Base-by-base conservation (phyloP, 2,113 vertebrate species). In the Microtus richardsoni region DNA sequence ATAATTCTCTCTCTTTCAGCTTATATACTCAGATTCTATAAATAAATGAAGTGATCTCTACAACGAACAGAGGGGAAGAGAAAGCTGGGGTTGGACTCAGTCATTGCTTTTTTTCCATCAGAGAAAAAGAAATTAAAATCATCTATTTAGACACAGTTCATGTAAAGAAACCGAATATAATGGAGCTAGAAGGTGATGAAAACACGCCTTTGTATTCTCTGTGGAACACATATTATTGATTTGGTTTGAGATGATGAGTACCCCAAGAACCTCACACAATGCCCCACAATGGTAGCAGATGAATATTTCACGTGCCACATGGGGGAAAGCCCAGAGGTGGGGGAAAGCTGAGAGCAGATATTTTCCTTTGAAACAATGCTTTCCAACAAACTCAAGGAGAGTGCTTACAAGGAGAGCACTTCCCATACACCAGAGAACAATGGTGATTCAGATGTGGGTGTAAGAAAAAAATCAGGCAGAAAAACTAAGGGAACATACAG, bases 1-100 rank as follows among this genome's bases (percentile, higher is more conserved):
- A 68, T 41, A 52, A 28, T 92, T 95, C 3, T 89, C 52, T 77
- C 19, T 82, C 33, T 39, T 49, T 83, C 84, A 52, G 60, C 54
- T 77, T 89, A 26, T 92, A 28, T 16, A 14, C 17, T 92, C 62
- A 87, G 73, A 92, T 68, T 52, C 66, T 22, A 96, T 30, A 95
- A 89, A 92, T 78, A 30, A 89, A 75, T 47, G 10, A 88, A 86
- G 26, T 17, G 5, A 22, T 62, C 36, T 66, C 44, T 44, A 47
- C 84, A 80, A 80, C 62, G 80, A 90, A 71, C 58, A 71, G 24
- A 11, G 30, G 66, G 0, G 28, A 62, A 49, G 14, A 60, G 9
- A 60, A 12, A 44, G 0, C 17, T 41, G 7, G 68, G 33, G 6
- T 83, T 82, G 19, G 21, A 19, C 22, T 89, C 13, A 0, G 7